Evolutionary conservation across 2,797 vertebrate genomes (phyloP).

Genomic region (Anguilla pacifica): DNA sequence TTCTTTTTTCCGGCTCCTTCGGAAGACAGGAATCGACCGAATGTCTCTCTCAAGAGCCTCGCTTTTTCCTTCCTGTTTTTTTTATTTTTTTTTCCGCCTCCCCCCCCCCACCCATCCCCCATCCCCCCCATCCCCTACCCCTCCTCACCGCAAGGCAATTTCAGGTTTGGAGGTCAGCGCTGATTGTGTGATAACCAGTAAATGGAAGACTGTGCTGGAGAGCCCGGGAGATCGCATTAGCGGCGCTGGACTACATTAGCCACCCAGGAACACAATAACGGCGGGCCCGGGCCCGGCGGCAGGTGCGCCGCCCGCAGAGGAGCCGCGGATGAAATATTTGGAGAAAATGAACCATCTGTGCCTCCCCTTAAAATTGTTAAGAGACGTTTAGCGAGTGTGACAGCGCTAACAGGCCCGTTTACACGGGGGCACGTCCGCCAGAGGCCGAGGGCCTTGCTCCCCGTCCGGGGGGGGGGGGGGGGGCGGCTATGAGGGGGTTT

Average conservation of each 20-base stretch:
- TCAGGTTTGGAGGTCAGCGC: conserved; percentile 45
- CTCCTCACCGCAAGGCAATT: conserved; percentile 11
- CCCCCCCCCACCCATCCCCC: background rate
- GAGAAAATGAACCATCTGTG: conserved; percentile 74
- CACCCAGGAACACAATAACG: conserved; percentile 46
- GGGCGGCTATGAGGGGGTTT: conserved; percentile 11
- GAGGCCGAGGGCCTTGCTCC: conserved; percentile 34
- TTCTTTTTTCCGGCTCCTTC: background rate
- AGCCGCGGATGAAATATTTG: conserved; percentile 64
- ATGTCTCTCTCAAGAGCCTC: conserved; percentile 8
- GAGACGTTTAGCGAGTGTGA: conserved; percentile 65
- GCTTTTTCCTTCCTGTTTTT: background rate
- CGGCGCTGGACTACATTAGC: conserved; percentile 53
- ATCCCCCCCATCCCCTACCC: background rate
- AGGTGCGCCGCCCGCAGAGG: conserved; percentile 62
- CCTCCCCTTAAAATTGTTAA: conserved; percentile 64
- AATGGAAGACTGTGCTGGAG: conserved; percentile 51
- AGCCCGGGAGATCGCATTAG: conserved; percentile 53
- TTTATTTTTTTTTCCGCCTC: background rate
- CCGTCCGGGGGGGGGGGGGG: background rate
- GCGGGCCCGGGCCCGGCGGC: conserved; percentile 65
- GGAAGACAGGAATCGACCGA: background rate
- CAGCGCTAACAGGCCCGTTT: conserved; percentile 64
- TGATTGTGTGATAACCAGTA: conserved; percentile 40
- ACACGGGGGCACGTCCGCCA: conserved; percentile 59